Conservation (phyloP, 2,888 invertebrate species). For the Ametastegia equiseti region DNA sequence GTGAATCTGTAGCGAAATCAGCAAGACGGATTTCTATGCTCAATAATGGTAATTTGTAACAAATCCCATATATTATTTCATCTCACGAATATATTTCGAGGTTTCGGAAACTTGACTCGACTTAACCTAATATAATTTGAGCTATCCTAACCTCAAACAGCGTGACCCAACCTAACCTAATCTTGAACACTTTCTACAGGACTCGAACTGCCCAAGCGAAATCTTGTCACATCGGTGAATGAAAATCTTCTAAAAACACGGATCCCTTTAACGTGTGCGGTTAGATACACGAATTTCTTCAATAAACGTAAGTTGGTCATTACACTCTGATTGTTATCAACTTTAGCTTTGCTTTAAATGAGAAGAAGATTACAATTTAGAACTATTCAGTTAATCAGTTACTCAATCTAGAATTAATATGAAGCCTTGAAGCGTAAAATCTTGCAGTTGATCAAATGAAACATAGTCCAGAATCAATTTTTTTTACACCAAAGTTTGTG, state of each 20-base stretch:
- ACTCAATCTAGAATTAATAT: background rate
- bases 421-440: too few species aligned
- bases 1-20: conserved; percentile 55
- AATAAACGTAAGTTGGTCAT: conserved; percentile 81
- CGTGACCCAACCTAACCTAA: background rate
- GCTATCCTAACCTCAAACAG: background rate
- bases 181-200: conserved; percentile 10
- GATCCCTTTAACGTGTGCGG: conserved; percentile 59
- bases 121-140: background rate
- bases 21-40: conserved; percentile 44
- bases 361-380: too few species aligned
- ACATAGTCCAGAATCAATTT: too few species aligned
- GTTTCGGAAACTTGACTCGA: background rate
- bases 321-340: background rate
- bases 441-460: too few species aligned
- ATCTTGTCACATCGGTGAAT: conserved; percentile 14
- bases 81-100: too few species aligned
- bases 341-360: background rate
- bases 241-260: conserved; percentile 34
- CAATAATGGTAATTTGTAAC: conserved; percentile 50
- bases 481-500: too few species aligned
- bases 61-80: background rate
- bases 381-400: too few species aligned
- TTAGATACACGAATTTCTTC: conserved; percentile 81
- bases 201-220: conserved; percentile 22